Conservation (phyloP, 2,888 invertebrate genomes). For the Mythimna impura region DNA sequence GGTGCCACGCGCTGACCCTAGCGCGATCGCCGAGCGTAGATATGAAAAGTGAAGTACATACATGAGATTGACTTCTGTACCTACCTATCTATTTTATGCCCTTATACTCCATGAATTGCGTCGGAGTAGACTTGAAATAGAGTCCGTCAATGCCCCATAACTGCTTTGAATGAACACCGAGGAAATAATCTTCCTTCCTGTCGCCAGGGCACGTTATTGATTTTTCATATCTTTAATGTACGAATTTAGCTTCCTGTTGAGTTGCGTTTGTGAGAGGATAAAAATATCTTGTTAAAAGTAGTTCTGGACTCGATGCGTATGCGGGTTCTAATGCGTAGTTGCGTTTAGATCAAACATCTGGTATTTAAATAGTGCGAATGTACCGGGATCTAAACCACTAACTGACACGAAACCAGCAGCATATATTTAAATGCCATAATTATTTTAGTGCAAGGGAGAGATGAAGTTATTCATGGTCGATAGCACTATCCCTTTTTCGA, state of each 20-base stretch:
- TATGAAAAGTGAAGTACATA: too few relatives aligned
- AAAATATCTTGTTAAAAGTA: conserved; percentile 59
- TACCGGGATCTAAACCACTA: not conserved
- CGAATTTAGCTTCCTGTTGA: conserved; percentile 31
- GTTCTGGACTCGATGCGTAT: conserved; percentile 49
- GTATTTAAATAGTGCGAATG: conserved; percentile 16
- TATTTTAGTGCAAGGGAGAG: not conserved
- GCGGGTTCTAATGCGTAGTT: conserved; percentile 53
- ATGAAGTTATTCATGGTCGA: not conserved
- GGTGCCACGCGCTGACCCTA: too few relatives aligned
- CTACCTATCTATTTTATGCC: too few relatives aligned
- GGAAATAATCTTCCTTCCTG: conserved; percentile 10
- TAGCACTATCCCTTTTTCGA: not conserved
- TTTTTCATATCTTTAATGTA: conserved; percentile 30
- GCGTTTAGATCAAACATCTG: conserved; percentile 39
- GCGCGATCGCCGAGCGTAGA: too few relatives aligned
- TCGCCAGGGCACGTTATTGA: conserved; percentile 31
- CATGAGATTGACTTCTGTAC: too few relatives aligned
- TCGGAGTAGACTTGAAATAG: conserved; percentile 12
- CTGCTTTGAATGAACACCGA: conserved; percentile 14
- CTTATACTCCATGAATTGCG: conserved; percentile 17
- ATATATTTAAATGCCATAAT: not conserved
- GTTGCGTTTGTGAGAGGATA: conserved; percentile 34
- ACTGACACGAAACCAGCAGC: not conserved
- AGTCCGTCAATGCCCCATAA: conserved; percentile 30